These are phyloP conservation scores for Linurgus olivaceus DNA, from an alignment of 2,797 vertebrate genomes.

Conservation along the genomic window DNA sequence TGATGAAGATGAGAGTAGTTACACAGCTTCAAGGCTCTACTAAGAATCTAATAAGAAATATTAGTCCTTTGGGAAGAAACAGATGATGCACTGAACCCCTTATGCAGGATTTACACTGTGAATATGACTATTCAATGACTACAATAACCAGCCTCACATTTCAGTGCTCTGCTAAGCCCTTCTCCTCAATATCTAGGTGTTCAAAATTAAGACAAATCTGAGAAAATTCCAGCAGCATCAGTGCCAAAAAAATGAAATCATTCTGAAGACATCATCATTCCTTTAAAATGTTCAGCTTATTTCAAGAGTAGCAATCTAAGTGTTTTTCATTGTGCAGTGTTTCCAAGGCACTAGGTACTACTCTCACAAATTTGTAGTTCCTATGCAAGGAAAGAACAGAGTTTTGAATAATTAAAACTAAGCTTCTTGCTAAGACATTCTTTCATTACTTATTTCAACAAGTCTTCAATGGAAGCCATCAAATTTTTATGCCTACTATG, in stretches of 20 bases:
- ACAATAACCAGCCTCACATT: not conserved
- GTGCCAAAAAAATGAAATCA: not conserved
- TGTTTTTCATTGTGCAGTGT: not conserved
- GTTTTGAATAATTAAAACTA: not conserved
- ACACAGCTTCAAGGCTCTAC: not conserved
- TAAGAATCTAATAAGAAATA: slow-evolving; percentile 6
- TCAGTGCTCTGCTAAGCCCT: not conserved
- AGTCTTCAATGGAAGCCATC: not conserved
- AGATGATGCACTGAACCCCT: not conserved
- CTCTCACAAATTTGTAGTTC: not conserved
- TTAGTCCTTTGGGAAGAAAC: not conserved
- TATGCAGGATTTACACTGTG: not conserved
- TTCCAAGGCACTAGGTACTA: not conserved
- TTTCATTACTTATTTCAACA: not conserved
- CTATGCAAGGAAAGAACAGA: not conserved
- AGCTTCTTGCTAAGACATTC: not conserved
- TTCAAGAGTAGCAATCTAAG: not conserved
- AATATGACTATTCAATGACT: not conserved
- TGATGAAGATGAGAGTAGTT: not conserved
- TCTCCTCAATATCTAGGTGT: not conserved
- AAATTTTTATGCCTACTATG: not conserved
- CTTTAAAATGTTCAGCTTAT: not conserved
- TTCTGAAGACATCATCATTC: not conserved
- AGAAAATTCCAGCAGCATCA: not conserved
- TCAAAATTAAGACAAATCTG: not conserved